phyloP scores from a whole-genome alignment of 2,797 vertebrate genomes.

The Neopelma chrysocephalum region DNA sequence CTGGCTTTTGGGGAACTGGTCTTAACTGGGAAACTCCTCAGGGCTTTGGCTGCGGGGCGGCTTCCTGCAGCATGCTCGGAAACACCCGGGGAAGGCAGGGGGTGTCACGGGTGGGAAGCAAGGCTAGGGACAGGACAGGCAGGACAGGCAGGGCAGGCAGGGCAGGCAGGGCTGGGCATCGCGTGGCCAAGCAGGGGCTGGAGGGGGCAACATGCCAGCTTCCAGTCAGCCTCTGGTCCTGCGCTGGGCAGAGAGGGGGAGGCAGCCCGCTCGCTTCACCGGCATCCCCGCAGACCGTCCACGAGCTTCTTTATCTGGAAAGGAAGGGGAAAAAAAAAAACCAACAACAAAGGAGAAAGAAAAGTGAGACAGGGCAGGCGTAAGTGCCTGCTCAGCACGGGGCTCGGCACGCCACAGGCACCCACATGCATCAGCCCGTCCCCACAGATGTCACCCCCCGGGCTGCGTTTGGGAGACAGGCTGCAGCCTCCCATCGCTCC shows the following conservation, averaged over 20 bases:
- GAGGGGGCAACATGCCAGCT: neutral
- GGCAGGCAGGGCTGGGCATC: neutral
- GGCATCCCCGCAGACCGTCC: neutral
- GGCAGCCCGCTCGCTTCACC: neutral
- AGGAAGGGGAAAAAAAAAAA: neutral
- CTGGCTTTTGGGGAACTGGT: neutral
- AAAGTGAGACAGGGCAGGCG: neutral
- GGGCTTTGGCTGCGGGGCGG: neutral
- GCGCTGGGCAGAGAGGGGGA: neutral
- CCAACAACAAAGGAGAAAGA: neutral
- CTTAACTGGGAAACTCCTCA: conserved; percentile 35
- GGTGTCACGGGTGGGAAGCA: neutral
- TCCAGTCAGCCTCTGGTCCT: conserved; percentile 1
- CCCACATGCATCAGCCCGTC: neutral
- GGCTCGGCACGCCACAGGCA: neutral
- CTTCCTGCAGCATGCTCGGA: conserved; percentile 19
- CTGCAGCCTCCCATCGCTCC: neutral
- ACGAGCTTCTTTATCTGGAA: conserved; percentile 39
- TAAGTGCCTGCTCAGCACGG: neutral
- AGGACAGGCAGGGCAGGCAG: neutral
- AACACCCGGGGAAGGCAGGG: neutral
- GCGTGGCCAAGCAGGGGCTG: neutral
- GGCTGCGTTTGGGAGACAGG: neutral
- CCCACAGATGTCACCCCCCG: conserved; percentile 5
- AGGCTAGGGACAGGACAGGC: neutral